Evolutionary conservation across 2,888 invertebrate genomes (phyloP), one percentile per base, ranked within the genome.

Genomic region (Tipula vernalis): DNA sequence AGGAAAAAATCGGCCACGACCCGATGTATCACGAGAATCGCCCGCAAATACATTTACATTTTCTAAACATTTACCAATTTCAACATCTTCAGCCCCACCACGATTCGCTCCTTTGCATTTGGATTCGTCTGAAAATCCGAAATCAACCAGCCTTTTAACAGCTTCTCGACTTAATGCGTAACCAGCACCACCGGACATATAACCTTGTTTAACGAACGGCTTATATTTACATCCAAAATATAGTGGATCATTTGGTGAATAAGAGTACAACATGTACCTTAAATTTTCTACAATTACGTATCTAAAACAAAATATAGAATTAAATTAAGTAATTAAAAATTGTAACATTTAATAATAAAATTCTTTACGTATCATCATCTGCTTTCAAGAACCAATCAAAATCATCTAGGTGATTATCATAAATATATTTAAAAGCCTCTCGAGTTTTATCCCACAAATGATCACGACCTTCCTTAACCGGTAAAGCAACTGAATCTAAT

Each of bases 321-420:
- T 39, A 2, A 39, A 28, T 28, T 39, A 6, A 39, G n/a, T n/a
- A n/a, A n/a, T n/a, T 6, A 39, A 39, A 39, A 6, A 39, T 39
- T 6, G 3, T 39, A 39, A 5, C 1, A 28, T 28, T 28, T 28
- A 39, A 39, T 39, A 39, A 39, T 39, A 6, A 39, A 39, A 39
- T 39, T 39, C 6, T 39, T 97, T 90, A 99, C 98, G 99, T 99
- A 90, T 99, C 99, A 91, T 99, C 99, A 90, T 99, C 99, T 15
- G 99, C 99, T 91, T 99, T 99, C 89, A 99, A 92, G 91, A 99
- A 99, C 98, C 98, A 99, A 91, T 99, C 98, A 0, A 96, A 97
- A 87, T 98, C 94, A 88, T 98, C 94, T 86, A 95, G 92, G 90
- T 98, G 95, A 90, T 98, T 93, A 88, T 96, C 93, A 90, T 97